A percentile compares a stretch with the other conserved stretches of the same genome.
Evolutionary conservation across 1,140 invertebrate genomes (phyloP).

Genomic region (Ylistrum balloti): DNA sequence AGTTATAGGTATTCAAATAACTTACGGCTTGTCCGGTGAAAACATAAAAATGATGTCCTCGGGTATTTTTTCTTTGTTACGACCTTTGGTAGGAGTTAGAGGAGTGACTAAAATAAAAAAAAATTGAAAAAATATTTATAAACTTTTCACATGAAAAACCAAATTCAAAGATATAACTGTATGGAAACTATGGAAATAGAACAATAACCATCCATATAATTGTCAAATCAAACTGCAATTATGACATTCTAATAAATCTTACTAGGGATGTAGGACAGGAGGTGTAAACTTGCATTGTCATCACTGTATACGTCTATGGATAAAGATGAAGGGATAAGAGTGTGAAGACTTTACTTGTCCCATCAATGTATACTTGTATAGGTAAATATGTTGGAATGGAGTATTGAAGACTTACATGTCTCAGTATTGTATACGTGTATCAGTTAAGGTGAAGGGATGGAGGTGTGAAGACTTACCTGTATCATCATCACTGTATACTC

Average conservation of each 20-base stretch:
- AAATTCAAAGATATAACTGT: too few species aligned
- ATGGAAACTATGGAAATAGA: too few species aligned
- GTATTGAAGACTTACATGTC: conserved; percentile 43
- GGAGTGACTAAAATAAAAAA: conserved; percentile 12
- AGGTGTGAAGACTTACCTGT: conserved; percentile 45
- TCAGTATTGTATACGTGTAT: neutral
- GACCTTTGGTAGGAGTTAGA: conserved; percentile 46
- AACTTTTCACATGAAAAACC: too few species aligned
- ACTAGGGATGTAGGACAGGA: too few species aligned
- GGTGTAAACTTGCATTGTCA: too few species aligned
- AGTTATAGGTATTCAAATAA: neutral
- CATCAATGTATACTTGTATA: neutral
- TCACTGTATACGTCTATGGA: neutral
- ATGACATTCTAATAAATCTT: too few species aligned
- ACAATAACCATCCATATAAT: too few species aligned
- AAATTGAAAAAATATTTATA: neutral
- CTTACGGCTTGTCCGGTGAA: conserved; percentile 63
- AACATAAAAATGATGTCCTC: conserved; percentile 60
- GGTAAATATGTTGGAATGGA: neutral
- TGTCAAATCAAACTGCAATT: too few species aligned
- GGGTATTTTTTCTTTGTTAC: neutral
- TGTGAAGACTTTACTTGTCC: neutral
- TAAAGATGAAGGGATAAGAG: too few species aligned
- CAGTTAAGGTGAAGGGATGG: neutral
- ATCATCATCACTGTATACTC: conserved; percentile 50